A percentile compares a stretch with the other conserved stretches of the same genome.
Evolutionary conservation across 2,797 vertebrate genomes (phyloP).

Genomic region (Melanotaenia maccullochi): DNA sequence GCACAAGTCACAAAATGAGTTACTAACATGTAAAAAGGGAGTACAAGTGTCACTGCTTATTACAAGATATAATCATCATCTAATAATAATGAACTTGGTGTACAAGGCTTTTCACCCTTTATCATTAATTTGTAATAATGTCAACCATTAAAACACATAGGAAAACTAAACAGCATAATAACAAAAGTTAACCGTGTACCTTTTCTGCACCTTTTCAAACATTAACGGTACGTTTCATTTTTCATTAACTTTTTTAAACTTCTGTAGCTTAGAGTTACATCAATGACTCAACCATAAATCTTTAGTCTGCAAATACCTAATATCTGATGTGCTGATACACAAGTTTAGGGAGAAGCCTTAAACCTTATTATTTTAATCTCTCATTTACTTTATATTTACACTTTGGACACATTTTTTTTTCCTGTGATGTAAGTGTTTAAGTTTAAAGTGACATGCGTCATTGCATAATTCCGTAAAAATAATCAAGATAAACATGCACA

Average conservation of each 20-base stretch:
- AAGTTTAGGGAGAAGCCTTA: background rate
- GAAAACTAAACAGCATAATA: background rate
- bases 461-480: background rate
- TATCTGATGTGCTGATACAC: background rate
- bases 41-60: background rate
- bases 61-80: background rate
- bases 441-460: background rate
- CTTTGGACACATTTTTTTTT: background rate
- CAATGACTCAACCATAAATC: background rate
- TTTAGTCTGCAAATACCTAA: conserved; percentile 3
- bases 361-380: background rate
- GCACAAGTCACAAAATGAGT: background rate
- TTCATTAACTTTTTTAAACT: conserved; percentile 43
- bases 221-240: conserved; percentile 48
- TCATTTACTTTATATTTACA: background rate
- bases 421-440: background rate
- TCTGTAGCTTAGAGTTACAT: background rate
- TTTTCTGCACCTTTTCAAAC: conserved; percentile 32
- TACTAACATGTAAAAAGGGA: background rate
- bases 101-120: background rate
- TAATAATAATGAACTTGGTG: background rate
- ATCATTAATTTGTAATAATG: conserved; percentile 6
- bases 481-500: conserved; percentile 10
- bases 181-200: conserved; percentile 11
- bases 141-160: background rate